Base-by-base conservation (phyloP, 2,797 vertebrate species). In the Tapera naevia region DNA sequence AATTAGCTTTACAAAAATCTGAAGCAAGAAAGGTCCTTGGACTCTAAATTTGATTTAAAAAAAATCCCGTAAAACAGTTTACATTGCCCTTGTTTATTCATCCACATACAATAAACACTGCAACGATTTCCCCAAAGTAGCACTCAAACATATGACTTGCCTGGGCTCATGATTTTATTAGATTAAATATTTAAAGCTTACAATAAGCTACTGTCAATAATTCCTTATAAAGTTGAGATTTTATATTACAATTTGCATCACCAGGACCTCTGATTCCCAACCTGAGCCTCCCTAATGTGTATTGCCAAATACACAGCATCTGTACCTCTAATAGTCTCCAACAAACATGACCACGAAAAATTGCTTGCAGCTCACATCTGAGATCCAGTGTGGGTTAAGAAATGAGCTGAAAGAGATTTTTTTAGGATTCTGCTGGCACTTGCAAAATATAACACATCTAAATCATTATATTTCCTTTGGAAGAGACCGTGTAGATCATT, bases 151-250 rank as follows among this genome's bases (percentile, higher is more conserved):
- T 19, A 50, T 82, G 54, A 83, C 48, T 91, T 94, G 15, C 39
- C 94, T 94, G 91, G 88, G 86, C 91, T 91, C 41, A 50, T 88
- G 82, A 88, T 90, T 94, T 96, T 94, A 95, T 96, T 94, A 95
- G 79, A 95, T 95, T 97, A 95, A 95, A 96, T 87, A 91, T 94
- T 88, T 93, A 96, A 95, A 97, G 53, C 66, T 91, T 92, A 95
- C 71, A 93, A 82, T 92, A 93, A 94, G 80, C 51, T 88, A 43
- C 65, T 24, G 32, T 81, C 71, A 80, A 17, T 45, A 88, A 96
- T 92, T 96, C 93, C 92, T 93, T 91, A 92, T 88, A 94, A 96
- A 97, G 37, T 25, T 48, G 27, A 57, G 56, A 86, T 94, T 94
- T 96, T 92, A 80, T 94, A 67, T 89, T 90, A 93, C 53, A 30